Conservation (phyloP, 2,797 vertebrate genomes). For the Pantherophis vulpinus region DNA sequence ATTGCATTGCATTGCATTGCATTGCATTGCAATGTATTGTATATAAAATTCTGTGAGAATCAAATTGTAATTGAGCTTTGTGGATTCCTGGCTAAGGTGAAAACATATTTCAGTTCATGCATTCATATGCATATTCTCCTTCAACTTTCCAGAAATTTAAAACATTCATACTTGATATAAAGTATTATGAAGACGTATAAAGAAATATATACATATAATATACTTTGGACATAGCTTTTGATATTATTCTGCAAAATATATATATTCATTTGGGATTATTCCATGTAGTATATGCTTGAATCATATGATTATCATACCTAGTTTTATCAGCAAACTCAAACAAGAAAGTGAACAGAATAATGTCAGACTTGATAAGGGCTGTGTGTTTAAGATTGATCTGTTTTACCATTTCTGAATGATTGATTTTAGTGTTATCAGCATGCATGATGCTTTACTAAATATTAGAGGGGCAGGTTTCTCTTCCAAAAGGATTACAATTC, state of each 20-base stretch:
- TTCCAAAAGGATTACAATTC: not conserved
- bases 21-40: not conserved
- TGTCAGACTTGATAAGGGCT: not conserved
- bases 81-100: not conserved
- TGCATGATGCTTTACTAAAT: not conserved
- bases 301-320: not conserved
- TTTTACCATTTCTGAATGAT: not conserved
- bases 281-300: not conserved
- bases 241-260: not conserved
- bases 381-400: not conserved
- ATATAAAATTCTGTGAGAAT: not conserved
- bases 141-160: not conserved
- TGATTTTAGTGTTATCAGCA: not conserved
- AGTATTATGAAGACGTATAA: not conserved
- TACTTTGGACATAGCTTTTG: not conserved
- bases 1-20: no score
- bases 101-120: not conserved
- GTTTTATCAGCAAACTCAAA: not conserved
- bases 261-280: not conserved
- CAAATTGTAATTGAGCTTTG: not conserved
- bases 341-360: not conserved
- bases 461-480: not conserved
- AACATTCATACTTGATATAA: not conserved
- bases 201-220: not conserved
- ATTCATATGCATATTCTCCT: not conserved